Evolutionary conservation across 2,113 vertebrate genomes (phyloP).

Genomic region (Mus musculus): DNA sequence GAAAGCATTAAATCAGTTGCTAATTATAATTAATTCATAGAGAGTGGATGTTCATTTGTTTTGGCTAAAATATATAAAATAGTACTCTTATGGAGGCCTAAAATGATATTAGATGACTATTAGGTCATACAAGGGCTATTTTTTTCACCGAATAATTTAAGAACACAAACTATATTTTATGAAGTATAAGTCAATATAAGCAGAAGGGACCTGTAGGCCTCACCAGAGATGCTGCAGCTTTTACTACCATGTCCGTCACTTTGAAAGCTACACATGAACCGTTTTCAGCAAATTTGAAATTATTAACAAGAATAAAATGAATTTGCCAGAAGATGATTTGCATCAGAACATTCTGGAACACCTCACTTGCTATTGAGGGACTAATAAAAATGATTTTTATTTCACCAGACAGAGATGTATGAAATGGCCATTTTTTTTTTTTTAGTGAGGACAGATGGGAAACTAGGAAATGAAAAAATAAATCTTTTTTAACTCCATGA

Average conservation of each 20-base stretch:
- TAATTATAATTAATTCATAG: conserved; percentile 81
- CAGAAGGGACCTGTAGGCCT: conserved; percentile 10
- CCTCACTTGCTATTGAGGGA: conserved; percentile 4
- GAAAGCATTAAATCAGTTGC: conserved; percentile 73
- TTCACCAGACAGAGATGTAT: neutral
- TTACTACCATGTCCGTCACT: neutral
- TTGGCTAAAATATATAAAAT: conserved; percentile 74
- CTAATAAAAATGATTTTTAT: neutral
- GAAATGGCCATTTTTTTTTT: conserved; percentile 8
- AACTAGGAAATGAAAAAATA: neutral
- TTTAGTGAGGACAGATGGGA: neutral
- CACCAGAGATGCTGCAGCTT: neutral
- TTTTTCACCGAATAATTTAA: conserved; percentile 50
- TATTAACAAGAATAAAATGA: conserved; percentile 53
- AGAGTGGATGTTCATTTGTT: conserved; percentile 66
- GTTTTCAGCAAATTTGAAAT: conserved; percentile 23
- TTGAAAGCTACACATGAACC: neutral
- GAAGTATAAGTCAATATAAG: neutral
- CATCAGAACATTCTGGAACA: neutral
- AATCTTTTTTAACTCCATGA: neutral
- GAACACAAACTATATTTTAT: conserved; percentile 18
- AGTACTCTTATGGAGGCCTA: conserved; percentile 33
- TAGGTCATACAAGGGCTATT: conserved; percentile 49
- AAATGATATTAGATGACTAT: conserved; percentile 7
- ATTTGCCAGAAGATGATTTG: conserved; percentile 21